Evolutionary conservation across 2,888 invertebrate species (phyloP), one percentile per base, ranked within the genome.

Genomic region (Laothoe populi): DNA sequence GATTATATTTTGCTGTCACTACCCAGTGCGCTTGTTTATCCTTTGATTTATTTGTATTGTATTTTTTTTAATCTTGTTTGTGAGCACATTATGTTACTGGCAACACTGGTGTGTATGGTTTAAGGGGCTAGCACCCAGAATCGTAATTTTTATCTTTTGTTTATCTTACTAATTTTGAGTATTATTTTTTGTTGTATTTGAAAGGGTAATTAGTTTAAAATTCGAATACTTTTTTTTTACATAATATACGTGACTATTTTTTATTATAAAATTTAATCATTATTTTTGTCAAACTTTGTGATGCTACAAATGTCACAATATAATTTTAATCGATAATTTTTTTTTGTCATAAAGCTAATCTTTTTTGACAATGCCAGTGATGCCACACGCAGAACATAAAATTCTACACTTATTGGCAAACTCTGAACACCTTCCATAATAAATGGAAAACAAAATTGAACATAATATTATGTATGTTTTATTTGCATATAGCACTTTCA

Each of bases 401-500:
- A 53, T 31, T 31, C 16, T 31, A 53, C 35, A 53, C 53, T 53
- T 16, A 49, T 53, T 53, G 53, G 53, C 35, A 19, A 19, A 53
- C 19, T 21, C 11, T 8, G 11, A 53, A 53, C 53, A 53, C 53
- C 11, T 35, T 53, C 53, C 53, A 53, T 31, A n/a, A 19, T 11
- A 11, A 31, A 53, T 53, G 40, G 13, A 40, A 42, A 31, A 58
- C 38, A 53, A 26, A 49, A 53, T 23, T 24, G 4, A n/a, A 23
- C 11, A 23, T 24, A 24, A 26, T 19, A n/a, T 24, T 24, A 16
- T 24, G n/a, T 40, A 40, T 24, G 35, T 53, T 40, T 61, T 38
- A 70, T 73, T 79, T 79, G 80, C 80, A 4, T 53, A 65, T 63
- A 61, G 78, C 79, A 79, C 79, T 69, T 64, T 57, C 73, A 67